Evolutionary conservation across 1,140 invertebrate species (phyloP).

Genomic region (Listronotus oregonensis): DNA sequence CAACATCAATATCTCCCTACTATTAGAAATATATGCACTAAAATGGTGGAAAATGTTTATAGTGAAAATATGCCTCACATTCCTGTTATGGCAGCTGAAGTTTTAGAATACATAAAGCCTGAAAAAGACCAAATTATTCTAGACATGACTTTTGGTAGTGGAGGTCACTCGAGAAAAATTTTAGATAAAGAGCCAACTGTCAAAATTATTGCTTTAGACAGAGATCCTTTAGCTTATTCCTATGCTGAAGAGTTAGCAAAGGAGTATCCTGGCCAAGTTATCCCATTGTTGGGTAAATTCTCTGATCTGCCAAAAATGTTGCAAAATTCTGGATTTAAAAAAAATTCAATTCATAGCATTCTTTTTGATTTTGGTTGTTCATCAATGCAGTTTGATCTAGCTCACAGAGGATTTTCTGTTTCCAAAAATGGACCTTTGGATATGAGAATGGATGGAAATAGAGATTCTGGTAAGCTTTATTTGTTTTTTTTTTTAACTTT

Average conservation of each 20-base stretch:
- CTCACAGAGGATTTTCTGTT: conserved; percentile 83
- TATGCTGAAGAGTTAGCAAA: conserved; percentile 67
- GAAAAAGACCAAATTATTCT: conserved; percentile 64
- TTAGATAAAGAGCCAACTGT: conserved; percentile 62
- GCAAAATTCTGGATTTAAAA: conserved; percentile 61
- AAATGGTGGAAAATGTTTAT: conserved; percentile 22
- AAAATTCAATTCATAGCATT: conserved; percentile 80
- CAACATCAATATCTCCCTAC: background rate
- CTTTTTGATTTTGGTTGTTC: conserved; percentile 94
- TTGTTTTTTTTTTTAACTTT: background rate
- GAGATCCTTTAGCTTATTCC: conserved; percentile 80
- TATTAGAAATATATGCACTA: conserved; percentile 30
- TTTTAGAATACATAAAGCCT: conserved; percentile 70
- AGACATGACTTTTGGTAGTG: conserved; percentile 94
- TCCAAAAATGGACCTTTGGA: conserved; percentile 86
- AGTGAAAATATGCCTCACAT: conserved; percentile 60
- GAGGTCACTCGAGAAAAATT: conserved; percentile 79
- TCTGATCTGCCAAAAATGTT: conserved; percentile 81
- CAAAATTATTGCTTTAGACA: conserved; percentile 80
- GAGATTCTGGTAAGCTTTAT: conserved; percentile 58
- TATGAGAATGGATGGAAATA: conserved; percentile 91
- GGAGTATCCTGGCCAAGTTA: conserved; percentile 71
- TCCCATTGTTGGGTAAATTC: conserved; percentile 83
- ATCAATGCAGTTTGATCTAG: conserved; percentile 90
- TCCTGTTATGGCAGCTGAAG: conserved; percentile 75